These are phyloP conservation scores for Pristionchus fissidentatus DNA, from an alignment of 2,888 invertebrate species.

Conservation along the genomic window DNA sequence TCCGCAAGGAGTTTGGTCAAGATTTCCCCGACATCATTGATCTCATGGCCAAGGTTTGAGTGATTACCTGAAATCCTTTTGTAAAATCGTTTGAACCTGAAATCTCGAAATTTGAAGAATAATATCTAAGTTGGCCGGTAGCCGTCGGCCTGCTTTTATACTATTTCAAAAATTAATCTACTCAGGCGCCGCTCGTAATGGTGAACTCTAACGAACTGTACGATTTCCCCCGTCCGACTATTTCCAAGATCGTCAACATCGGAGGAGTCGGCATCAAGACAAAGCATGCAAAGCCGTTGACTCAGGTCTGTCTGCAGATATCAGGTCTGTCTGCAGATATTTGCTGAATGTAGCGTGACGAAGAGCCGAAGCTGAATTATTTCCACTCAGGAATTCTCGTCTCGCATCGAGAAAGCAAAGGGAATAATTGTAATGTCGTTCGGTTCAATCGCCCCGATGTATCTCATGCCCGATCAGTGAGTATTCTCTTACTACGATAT, in stretches of 20 bases:
- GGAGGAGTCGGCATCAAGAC: slow-evolving; percentile 67
- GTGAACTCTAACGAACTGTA: slow-evolving; percentile 66
- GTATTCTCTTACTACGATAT: neutral
- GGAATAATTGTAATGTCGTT: slow-evolving; percentile 65
- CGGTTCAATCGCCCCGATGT: slow-evolving; percentile 59
- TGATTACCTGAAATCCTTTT: neutral
- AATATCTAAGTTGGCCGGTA: slow-evolving; percentile 54
- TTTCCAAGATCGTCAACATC: slow-evolving; percentile 65
- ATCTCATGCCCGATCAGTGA: slow-evolving; percentile 50
- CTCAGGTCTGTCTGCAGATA: slow-evolving; percentile 28
- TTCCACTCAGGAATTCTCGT: slow-evolving; percentile 56
- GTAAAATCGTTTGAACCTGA: slow-evolving; percentile 57
- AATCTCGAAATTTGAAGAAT: slow-evolving; percentile 67
- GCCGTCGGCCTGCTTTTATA: neutral
- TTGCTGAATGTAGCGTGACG: neutral
- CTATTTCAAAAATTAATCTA: too few relatives aligned
- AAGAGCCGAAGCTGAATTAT: too few relatives aligned
- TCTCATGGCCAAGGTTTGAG: neutral
- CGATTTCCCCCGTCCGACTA: slow-evolving; percentile 63
- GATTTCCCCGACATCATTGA: slow-evolving; percentile 57
- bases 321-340: neutral
- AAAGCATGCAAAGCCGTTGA: slow-evolving; percentile 60
- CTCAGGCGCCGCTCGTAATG: slow-evolving; percentile 52
- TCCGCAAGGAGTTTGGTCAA: slow-evolving; percentile 50
- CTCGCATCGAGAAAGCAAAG: slow-evolving; percentile 54